Evolutionary conservation across 2,888 invertebrate species (phyloP).

Genomic region (Bugulina stolonifera): DNA sequence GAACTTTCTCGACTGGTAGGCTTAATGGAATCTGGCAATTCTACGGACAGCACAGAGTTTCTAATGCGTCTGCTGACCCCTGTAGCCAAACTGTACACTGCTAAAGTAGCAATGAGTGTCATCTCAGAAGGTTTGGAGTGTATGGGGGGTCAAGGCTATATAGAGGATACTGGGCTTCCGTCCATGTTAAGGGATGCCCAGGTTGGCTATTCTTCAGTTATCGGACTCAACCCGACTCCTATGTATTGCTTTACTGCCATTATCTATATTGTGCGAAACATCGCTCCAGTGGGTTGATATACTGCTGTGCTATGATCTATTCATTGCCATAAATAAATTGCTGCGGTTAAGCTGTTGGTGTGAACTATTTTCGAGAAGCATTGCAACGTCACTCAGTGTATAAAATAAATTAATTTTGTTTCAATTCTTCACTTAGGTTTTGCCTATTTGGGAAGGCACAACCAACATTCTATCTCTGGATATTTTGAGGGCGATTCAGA

Average conservation of each 20-base stretch:
- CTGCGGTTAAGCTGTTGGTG: no score
- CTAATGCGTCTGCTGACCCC: slow-evolving; percentile 58
- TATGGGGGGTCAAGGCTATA: slow-evolving; percentile 60
- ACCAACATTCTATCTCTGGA: slow-evolving; percentile 59
- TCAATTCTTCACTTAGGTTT: slow-evolving; percentile 53
- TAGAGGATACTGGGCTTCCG: slow-evolving; percentile 59
- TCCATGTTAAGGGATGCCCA: slow-evolving; percentile 58
- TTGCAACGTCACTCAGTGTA: no score
- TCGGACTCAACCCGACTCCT: no score
- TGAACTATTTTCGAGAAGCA: no score
- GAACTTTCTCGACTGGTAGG: slow-evolving; percentile 56
- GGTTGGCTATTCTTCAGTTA: no score
- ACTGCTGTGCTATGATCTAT: no score
- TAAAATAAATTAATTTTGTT: no score
- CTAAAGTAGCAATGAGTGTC: slow-evolving; percentile 56
- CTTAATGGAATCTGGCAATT: slow-evolving; percentile 45
- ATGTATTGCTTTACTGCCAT: no score
- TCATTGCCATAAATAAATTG: no score
- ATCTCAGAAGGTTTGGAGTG: slow-evolving; percentile 58
- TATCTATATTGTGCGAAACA: no score
- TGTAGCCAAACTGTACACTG: slow-evolving; percentile 57
- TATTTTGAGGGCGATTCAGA: slow-evolving; percentile 56
- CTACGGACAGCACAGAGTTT: slow-evolving; percentile 50
- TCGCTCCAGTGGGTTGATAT: no score
- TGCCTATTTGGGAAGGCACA: slow-evolving; percentile 61